Base-by-base conservation (phyloP, 1,140 invertebrate species). In the Arion vulgaris region DNA sequence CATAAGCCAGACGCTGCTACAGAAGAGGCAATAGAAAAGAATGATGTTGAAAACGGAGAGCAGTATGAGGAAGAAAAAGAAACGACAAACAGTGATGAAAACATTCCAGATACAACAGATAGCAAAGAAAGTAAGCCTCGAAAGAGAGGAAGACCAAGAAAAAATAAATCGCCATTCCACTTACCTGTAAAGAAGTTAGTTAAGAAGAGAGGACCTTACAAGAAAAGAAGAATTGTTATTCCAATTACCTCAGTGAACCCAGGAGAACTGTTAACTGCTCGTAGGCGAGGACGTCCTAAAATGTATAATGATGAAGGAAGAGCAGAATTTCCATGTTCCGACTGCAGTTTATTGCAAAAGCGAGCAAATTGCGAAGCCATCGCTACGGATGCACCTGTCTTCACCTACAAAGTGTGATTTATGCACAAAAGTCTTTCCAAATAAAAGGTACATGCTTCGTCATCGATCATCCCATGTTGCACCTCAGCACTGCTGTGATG, bases 401-500 rank as follows among this genome's bases (percentile, higher is more conserved):
- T 71, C 34, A 34, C 85, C 80, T n/a, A 80, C 74, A 17, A 86
- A 85, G 38, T 89, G 88, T 85, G 84, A 86, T 51, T 62, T 88
- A 17, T 89, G 88, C 83, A 74, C 77, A 1, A 88, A 89, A 81
- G 78, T 86, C n/a, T 89, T 88, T 74, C 80, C 76, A 11, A 87
- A 85, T 62, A 66, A 83, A 32, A 41, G 75, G 9, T 85, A 88
- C 75, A 84, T 89, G 86, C 84, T 83, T 38, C 82, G 88, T 32
- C 88, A 89, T 76, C 45, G 78, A 26, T 45, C 57, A 34, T 87
- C 84, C 11, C 87, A 88, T 76, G 83, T 80, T 26, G 83, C 78
- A 19, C 82, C 83, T 19, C 83, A 85, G 73, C 73, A 85, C 71
- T 85, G 72, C 41, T 90, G 89, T 85, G 85, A 89, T 76, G 77